Evolutionary conservation across 2,797 vertebrate species (phyloP), one percentile per base, ranked within the genome.

Genomic region (Poeciliopsis infans): DNA sequence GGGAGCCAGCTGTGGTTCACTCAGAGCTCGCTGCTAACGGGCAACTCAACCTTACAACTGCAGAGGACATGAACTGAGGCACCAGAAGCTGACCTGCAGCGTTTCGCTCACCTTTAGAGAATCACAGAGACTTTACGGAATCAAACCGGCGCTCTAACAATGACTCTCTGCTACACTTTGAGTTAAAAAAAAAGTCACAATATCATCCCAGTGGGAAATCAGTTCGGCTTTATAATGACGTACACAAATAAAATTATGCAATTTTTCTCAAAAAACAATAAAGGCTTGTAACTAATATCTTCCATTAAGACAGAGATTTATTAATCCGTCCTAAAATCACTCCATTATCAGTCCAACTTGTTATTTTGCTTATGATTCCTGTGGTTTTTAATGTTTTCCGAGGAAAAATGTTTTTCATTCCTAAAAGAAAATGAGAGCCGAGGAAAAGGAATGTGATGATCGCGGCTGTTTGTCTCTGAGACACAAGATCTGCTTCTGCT

Each of bases 1-100:
- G 91, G 92, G 92, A 95, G 86, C 92, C 95, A 96, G 95, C 95
- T 96, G 96, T 94, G 94, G 93, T 90, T 95, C 93, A 95, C 95
- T 95, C 94, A 94, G 94, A 81, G 79, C 88, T 93, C 87, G 88
- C 89, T 80, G 87, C 89, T 90, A 85, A 86, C 80, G 36, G 61
- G 59, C 79, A 91, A 87, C 85, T 77, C 57, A 82, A 80, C 80
- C 36, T 92, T 89, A 93, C 89, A 91, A 87, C 86, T 84, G 81
- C 87, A 59, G 61, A 76, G 75, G 61, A 84, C 84, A 77, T 41
- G 41, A 83, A 47, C 2, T 23, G 71, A 31, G 59, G 61, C 79
- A 76, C 72, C 36, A 66, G 70, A 71, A 81, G 77, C 33, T 6
- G 47, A 53, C 72, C 72, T 12, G 12, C 70, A 28, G 59, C 7